Percentiles rank a stretch among this genome's conserved stretches.
Evolutionary conservation across 1,140 invertebrate genomes (phyloP).

Genomic region (Semibalanus balanoides): DNA sequence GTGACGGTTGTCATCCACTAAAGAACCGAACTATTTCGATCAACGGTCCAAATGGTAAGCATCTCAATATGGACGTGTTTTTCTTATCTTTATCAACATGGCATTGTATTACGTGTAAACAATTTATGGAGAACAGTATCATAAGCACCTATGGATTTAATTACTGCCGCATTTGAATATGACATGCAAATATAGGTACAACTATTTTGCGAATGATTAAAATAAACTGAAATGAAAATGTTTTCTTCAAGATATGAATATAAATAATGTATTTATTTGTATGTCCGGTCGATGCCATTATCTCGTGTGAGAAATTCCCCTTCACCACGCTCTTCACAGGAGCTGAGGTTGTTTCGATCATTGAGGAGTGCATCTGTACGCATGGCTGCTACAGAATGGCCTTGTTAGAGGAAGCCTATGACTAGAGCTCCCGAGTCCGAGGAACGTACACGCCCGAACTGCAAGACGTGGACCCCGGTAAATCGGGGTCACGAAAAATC

Average conservation of each 20-base stretch:
- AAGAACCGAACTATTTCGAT: conserved; percentile 34
- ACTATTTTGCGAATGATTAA: background rate
- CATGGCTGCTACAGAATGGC: conserved; percentile 27
- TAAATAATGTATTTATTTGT: too few relatives aligned
- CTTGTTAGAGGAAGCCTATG: conserved; percentile 23
- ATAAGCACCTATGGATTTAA: too few relatives aligned
- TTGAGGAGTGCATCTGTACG: conserved; percentile 30
- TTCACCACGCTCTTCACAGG: too few relatives aligned
- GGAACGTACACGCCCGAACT: too few relatives aligned
- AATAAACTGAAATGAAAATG: too few relatives aligned
- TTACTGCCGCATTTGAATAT: background rate
- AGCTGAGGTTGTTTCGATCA: conserved; percentile 11
- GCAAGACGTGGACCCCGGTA: too few relatives aligned
- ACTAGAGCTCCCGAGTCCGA: conserved; percentile 15
- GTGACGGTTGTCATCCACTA: conserved; percentile 27
- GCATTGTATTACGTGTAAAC: background rate
- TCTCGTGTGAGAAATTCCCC: too few relatives aligned
- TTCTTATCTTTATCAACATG: background rate
- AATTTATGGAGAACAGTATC: background rate
- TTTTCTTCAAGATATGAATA: too few relatives aligned
- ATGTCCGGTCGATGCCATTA: too few relatives aligned
- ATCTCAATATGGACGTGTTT: background rate
- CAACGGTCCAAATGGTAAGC: conserved; percentile 35
- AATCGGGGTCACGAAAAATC: too few relatives aligned
- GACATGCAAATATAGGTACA: background rate